Evolutionary conservation across 2,797 vertebrate genomes (phyloP), one percentile per base, ranked within the genome.

Genomic region (Menidia menidia): DNA sequence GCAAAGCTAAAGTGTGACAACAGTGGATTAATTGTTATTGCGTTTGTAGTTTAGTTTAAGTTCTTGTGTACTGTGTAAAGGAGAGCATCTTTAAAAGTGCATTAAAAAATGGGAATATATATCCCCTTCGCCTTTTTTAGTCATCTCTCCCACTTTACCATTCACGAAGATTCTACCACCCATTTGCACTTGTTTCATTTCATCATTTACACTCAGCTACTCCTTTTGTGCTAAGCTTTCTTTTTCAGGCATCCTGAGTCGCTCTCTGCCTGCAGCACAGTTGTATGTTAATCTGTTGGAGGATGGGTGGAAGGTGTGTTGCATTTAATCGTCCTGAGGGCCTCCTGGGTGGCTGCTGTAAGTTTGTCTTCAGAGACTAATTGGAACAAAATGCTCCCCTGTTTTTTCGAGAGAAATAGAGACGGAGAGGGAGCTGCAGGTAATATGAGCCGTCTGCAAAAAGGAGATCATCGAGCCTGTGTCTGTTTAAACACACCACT

Each of bases 311-410:
- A 80, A 90, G 89, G 88, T 89, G 88, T 77, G 87, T 75, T 83
- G 75, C 82, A 68, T 88, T 91, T 89, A 89, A 89, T 90, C 81
- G 84, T 73, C 87, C 87, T 62, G 74, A 80, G 76, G 87, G 85
- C 73, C 76, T 73, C 71, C 72, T 73, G 78, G 66, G 82, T 87
- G 86, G 85, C 85, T 87, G 83, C 82, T 88, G 71, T 84, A 71
- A 77, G 83, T 85, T 71, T 16, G 72, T 86, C 83, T 84, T 81
- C 61, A 75, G 80, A 80, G 82, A 87, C 86, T 91, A 93, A 94
- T 91, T 93, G 88, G 83, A 89, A 93, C 91, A 93, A 93, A 94
- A 91, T 14, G 47, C 73, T 79, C 66, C 64, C 80, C 83, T 89
- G 90, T 91, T 87, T 77, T 77, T 80, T 48, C 14, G 16, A 69